These are phyloP conservation scores for Eufriesea mexicana DNA, from an alignment of 1,140 invertebrate species.

Conservation along the genomic window DNA sequence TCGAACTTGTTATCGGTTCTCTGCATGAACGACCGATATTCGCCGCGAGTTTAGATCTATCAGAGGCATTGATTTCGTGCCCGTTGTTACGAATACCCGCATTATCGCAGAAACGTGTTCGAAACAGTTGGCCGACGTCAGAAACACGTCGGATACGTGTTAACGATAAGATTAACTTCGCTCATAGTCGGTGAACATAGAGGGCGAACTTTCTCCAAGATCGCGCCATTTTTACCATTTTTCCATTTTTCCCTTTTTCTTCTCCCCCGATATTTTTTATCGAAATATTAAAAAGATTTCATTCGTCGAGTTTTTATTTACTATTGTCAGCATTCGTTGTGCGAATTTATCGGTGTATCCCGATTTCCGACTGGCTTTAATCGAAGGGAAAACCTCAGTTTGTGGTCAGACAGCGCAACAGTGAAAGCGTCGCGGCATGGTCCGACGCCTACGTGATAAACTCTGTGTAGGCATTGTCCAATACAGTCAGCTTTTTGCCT, in stretches of 20 bases:
- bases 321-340: too few relatives aligned
- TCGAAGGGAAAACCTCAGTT: slow-evolving; percentile 22
- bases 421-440: slow-evolving; percentile 7
- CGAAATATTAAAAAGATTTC: not conserved
- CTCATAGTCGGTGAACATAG: too few relatives aligned
- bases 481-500: not conserved
- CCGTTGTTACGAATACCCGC: slow-evolving; percentile 35
- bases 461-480: slow-evolving; percentile 5
- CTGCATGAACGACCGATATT: slow-evolving; percentile 14
- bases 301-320: not conserved
- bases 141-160: slow-evolving; percentile 9
- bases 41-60: not conserved
- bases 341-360: not conserved
- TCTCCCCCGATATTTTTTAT: not conserved
- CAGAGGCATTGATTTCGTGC: slow-evolving; percentile 28
- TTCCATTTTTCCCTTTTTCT: too few relatives aligned
- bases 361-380: not conserved
- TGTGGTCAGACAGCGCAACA: slow-evolving; percentile 15
- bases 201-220: not conserved
- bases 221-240: not conserved
- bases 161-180: slow-evolving; percentile 17
- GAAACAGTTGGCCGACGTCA: slow-evolving; percentile 26
- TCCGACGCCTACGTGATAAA: slow-evolving; percentile 27
- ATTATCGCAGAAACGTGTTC: slow-evolving; percentile 35
- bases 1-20: slow-evolving; percentile 9